Conservation (phyloP, 2,113 vertebrate species). For the Hassar affinis region DNA sequence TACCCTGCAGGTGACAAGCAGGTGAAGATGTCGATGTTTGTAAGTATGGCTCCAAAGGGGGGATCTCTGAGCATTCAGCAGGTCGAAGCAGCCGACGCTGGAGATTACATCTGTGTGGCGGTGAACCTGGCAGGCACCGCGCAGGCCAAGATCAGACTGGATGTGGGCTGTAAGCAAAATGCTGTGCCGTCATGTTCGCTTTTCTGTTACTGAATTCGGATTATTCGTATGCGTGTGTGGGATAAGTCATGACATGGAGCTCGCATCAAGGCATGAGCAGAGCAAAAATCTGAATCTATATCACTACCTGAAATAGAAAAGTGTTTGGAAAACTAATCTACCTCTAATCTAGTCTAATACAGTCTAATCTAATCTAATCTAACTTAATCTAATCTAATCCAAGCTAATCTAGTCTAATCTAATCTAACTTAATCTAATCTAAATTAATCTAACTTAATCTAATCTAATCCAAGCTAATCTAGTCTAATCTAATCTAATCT, state of each 20-base stretch:
- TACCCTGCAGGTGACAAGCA: conserved; percentile 77
- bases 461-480: no score
- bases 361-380: no score
- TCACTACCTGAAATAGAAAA: no score
- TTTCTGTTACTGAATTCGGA: not conserved
- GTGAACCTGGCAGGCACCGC: conserved; percentile 84
- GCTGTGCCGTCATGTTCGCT: not conserved
- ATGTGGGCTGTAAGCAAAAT: conserved; percentile 88
- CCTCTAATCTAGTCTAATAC: no score
- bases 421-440: no score
- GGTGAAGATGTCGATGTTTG: conserved; percentile 76
- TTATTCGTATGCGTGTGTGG: not conserved
- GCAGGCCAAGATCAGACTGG: conserved; percentile 82
- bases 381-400: no score
- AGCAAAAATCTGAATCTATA: no score
- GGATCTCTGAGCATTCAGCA: conserved; percentile 84
- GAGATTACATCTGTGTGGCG: conserved; percentile 88
- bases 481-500: no score
- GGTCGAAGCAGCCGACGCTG: conserved; percentile 83
- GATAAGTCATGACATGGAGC: not conserved
- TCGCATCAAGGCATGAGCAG: not conserved
- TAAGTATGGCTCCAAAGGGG: conserved; percentile 71
- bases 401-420: no score
- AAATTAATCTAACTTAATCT: no score
- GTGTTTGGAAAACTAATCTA: no score